These are phyloP conservation scores for Leptobrachium ailaonicum DNA, from an alignment of 2,113 vertebrate species.

Conservation along the genomic window DNA sequence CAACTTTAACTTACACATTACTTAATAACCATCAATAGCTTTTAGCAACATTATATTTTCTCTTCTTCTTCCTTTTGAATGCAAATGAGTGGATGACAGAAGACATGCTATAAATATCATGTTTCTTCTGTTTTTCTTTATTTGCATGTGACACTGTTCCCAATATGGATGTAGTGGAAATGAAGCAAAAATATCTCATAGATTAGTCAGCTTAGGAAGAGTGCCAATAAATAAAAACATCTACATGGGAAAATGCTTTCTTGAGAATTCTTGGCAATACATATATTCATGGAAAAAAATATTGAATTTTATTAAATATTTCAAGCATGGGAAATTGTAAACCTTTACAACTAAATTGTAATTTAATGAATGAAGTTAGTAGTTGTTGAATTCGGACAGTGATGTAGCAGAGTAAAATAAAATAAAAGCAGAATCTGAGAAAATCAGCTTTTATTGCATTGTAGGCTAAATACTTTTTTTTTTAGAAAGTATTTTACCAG, in stretches of 20 bases:
- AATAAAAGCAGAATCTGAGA: not conserved
- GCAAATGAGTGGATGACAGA: not conserved
- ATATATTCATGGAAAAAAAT: constrained; percentile 7
- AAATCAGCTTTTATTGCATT: not conserved
- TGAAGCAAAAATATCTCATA: not conserved
- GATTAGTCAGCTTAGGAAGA: not conserved
- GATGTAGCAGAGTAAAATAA: not conserved
- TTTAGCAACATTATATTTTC: too few species aligned
- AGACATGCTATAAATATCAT: not conserved
- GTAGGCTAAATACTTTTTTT: too few species aligned
- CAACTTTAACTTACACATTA: too few species aligned
- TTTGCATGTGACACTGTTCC: not conserved
- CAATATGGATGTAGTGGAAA: not conserved
- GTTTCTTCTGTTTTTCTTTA: not conserved
- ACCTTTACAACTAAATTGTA: constrained; percentile 2
- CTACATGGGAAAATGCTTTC: constrained; percentile 38
- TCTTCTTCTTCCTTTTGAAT: too few species aligned
- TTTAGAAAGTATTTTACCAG: too few species aligned
- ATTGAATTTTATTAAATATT: constrained; percentile 7
- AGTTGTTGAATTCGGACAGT: not conserved
- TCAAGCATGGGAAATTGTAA: constrained; percentile 19
- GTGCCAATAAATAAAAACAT: constrained; percentile 24
- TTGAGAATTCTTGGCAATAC: constrained; percentile 28
- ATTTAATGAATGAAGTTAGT: constrained; percentile 17
- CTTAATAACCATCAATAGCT: too few species aligned